Base-by-base conservation (phyloP, 2,113 vertebrate genomes). In the Henicopernis longicauda region DNA sequence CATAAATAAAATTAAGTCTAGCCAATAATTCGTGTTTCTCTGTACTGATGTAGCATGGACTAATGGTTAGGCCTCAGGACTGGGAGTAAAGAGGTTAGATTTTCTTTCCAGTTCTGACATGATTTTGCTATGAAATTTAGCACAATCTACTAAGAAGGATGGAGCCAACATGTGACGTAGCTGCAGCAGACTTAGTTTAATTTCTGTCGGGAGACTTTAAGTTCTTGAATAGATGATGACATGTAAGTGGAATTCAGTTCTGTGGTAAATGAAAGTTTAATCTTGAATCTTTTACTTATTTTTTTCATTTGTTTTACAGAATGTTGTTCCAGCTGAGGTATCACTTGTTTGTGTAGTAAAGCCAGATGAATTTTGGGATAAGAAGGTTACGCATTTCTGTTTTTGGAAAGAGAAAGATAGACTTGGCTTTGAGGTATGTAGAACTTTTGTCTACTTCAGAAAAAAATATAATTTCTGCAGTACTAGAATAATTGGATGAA, bases 381-480 rank as follows among this genome's bases (percentile, higher is more conserved):
- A 99, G 98, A 99, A 99, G 97, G 99, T 99, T 96, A 99, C 99
- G 5, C 99, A 99, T 95, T 99, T 99, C 97, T 99, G 99, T 95
- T 99, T 99, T 98, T 99, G 99, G 99, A 99, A 99, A 98, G 99
- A 99, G 95, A 99, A 99, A 72, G 99, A 99, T 97, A 98, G 99
- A 59, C 98, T 99, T 95, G 99, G 99, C 86, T 99, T 99, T 97
- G 99, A 99, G 99, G 99, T 99, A 97, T 97, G 98, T 94, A 72
- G 38, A 74, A 31, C 71, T 31, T 93, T 19, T 92, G 12, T 74
- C n/a, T 79, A 7, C n/a, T 90, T 82, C 10, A 49, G 23, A 91
- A 42, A 81, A 55, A 89, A 93, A 65, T 76, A 63, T 7, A 6
- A 4, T 57, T 83, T 86, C 19, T 86, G 18, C n/a, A 89, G 31